Conservation (phyloP, 2,113 vertebrate species). For the Albula goreensis region DNA sequence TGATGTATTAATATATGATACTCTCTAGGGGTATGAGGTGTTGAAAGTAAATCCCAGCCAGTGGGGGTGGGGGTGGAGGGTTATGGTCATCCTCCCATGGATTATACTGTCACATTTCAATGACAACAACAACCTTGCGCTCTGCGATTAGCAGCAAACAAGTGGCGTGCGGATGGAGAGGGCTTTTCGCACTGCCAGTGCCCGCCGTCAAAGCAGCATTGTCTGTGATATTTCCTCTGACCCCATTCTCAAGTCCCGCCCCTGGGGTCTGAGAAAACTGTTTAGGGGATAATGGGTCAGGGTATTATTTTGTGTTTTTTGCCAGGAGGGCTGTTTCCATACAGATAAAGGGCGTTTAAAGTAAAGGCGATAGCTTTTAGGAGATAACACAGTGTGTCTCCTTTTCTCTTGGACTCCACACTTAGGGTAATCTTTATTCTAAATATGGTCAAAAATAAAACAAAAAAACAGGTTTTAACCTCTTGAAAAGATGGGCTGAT, state of each 20-base stretch:
- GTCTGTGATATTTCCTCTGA: background rate
- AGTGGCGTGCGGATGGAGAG: background rate
- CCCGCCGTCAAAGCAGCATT: background rate
- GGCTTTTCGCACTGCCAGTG: background rate
- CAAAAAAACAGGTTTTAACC: background rate
- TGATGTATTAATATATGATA: slow-evolving; percentile 29
- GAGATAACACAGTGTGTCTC: background rate
- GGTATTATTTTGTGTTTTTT: background rate
- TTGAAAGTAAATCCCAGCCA: slow-evolving; percentile 27
- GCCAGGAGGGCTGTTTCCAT: background rate
- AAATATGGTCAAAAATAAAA: background rate
- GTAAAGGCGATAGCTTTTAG: background rate
- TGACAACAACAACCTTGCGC: background rate
- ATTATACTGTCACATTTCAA: slow-evolving; percentile 31
- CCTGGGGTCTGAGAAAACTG: background rate
- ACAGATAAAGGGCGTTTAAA: background rate
- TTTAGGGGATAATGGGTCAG: background rate
- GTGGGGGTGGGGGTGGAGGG: slow-evolving; percentile 3
- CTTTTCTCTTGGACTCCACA: background rate
- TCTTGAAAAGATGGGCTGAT: background rate
- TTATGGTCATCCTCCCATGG: slow-evolving; percentile 30
- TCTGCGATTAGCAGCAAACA: background rate
- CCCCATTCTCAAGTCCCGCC: background rate
- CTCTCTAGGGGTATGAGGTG: background rate
- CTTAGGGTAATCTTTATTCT: background rate